A percentile compares a stretch with the other conserved stretches of the same genome.
Evolutionary conservation across 2,797 vertebrate species (phyloP).

Genomic region (Sardinella longiceps): DNA sequence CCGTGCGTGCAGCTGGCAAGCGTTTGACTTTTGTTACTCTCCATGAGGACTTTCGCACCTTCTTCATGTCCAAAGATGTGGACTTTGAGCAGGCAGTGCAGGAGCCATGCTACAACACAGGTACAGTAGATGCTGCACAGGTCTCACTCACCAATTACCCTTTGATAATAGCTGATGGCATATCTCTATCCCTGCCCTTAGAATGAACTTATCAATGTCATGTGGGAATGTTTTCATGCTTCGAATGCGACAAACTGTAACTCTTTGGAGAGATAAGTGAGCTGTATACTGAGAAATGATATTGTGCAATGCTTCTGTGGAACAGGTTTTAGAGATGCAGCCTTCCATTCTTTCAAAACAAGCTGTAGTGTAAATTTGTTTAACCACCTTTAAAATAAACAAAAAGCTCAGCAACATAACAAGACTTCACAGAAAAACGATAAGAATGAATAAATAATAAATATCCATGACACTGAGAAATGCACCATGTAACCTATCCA

Average conservation of each 20-base stretch:
- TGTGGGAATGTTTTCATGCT: neutral
- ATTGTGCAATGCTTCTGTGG: neutral
- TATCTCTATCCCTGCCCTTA: neutral
- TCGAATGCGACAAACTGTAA: neutral
- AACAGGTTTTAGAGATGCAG: neutral
- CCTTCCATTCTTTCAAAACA: no score
- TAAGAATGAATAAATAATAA: no score
- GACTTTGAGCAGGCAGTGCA: constrained; percentile 82
- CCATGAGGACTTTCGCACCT: constrained; percentile 74
- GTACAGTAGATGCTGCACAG: constrained; percentile 70
- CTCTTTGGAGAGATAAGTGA: neutral
- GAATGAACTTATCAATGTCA: neutral
- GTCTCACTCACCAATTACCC: neutral
- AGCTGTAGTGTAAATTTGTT: neutral
- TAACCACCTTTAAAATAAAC: no score
- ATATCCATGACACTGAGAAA: neutral
- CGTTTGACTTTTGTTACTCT: constrained; percentile 81
- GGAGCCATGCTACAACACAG: constrained; percentile 71
- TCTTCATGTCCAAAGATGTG: constrained; percentile 79
- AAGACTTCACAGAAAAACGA: no score
- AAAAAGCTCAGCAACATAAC: no score
- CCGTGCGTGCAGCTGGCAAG: constrained; percentile 75
- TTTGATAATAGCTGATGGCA: neutral
- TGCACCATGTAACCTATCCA: neutral
- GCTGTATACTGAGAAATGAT: neutral